These are phyloP conservation scores for Tribolium madens DNA, from an alignment of 1,140 invertebrate species.

Conservation along the genomic window DNA sequence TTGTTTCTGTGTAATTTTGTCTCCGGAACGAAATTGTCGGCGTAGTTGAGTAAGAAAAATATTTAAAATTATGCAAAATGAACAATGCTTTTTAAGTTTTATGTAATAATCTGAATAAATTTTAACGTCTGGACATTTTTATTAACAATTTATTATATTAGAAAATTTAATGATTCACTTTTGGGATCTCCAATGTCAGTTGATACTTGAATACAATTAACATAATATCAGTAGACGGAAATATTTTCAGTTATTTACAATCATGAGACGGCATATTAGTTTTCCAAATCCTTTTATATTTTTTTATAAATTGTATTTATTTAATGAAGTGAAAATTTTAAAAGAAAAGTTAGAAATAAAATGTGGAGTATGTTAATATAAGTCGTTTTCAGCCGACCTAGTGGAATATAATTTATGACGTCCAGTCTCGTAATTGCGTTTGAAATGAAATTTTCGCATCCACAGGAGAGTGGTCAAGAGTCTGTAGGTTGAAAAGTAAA, in stretches of 20 bases:
- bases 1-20: neutral
- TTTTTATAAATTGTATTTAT: neutral
- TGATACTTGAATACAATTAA: neutral
- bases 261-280: neutral
- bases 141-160: neutral
- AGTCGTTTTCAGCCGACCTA: neutral
- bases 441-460: constrained; percentile 21
- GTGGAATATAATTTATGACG: constrained; percentile 18
- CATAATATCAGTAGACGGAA: constrained; percentile 5
- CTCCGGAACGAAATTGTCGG: neutral
- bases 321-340: neutral
- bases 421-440: constrained; percentile 23
- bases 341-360: neutral
- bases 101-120: constrained; percentile 18
- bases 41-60: neutral
- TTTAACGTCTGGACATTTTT: constrained; percentile 2
- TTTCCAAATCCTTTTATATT: neutral
- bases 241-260: neutral
- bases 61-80: constrained; percentile 21
- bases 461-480: neutral
- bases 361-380: neutral
- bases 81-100: neutral
- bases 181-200: constrained; percentile 17
- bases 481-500: neutral
- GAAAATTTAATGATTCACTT: constrained; percentile 8